A percentile compares a stretch with the other conserved stretches of the same genome.
phyloP scores from a whole-genome alignment of 92 coral and sea anemone genomes.

The Zoanthus sansibaricus region DNA sequence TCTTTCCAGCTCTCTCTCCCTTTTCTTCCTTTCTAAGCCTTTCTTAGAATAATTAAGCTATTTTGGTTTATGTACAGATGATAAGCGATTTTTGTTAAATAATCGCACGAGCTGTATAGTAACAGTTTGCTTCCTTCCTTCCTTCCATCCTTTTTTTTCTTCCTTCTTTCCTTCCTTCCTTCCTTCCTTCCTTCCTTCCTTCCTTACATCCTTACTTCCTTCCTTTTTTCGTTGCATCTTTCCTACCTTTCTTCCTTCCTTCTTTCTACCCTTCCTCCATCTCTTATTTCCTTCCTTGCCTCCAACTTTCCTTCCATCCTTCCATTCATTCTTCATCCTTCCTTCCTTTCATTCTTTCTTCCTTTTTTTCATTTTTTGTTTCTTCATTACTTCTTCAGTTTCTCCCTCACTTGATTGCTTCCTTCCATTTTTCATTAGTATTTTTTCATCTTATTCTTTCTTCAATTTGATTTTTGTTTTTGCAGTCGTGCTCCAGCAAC shows the following conservation, averaged over 20 bases:
- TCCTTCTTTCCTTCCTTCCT: not conserved
- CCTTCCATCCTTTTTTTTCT: not conserved
- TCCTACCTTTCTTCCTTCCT: not conserved
- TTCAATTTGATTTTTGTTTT: not conserved
- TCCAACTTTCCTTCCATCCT: not conserved
- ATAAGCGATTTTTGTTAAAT: too few relatives aligned
- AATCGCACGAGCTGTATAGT: not conserved
- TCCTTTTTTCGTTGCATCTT: not conserved
- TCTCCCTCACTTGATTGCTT: too few relatives aligned
- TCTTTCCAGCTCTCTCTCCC: too few relatives aligned
- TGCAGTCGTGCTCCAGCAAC: not conserved
- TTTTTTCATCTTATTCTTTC: not conserved
- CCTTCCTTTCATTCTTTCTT: not conserved
- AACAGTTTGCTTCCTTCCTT: not conserved
- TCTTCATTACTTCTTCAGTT: not conserved
- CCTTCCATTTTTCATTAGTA: too few relatives aligned
- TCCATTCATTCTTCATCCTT: not conserved
- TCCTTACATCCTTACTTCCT: not conserved
- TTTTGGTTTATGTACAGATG: too few relatives aligned
- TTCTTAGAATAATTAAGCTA: not conserved
- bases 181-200: conserved; percentile 3
- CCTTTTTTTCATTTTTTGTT: not conserved
- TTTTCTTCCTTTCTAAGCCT: not conserved
- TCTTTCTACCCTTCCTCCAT: not conserved
- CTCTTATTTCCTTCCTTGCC: not conserved